A percentile compares a stretch with the other conserved stretches of the same genome.
phyloP scores from a whole-genome alignment of 2,797 vertebrate species.

The Parambassis ranga region DNA sequence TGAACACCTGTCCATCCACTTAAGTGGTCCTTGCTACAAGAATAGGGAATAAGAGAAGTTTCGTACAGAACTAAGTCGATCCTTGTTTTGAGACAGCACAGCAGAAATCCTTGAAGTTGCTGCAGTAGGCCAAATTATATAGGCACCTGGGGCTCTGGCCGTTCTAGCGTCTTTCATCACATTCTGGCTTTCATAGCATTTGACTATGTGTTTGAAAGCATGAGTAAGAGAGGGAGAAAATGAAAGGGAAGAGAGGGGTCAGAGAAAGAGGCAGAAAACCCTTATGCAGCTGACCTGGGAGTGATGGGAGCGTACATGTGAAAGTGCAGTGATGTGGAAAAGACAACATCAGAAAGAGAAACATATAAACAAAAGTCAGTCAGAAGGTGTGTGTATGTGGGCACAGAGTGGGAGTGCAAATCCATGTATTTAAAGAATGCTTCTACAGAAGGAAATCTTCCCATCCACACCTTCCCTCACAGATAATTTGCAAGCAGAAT shows the following conservation, averaged over 20 bases:
- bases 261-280: conserved; percentile 24
- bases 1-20: conserved; percentile 21
- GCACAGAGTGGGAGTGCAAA: background rate
- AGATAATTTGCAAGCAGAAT: conserved; percentile 57
- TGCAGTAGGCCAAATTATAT: conserved; percentile 34
- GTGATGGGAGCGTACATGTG: conserved; percentile 27
- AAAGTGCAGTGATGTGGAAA: conserved; percentile 63
- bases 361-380: conserved; percentile 50
- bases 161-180: conserved; percentile 53
- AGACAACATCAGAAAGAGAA: conserved; percentile 58
- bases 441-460: no score
- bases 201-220: conserved; percentile 27
- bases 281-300: conserved; percentile 56
- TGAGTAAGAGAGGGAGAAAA: background rate
- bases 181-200: conserved; percentile 14
- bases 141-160: conserved; percentile 32
- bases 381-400: conserved; percentile 19
- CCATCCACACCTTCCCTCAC: conserved; percentile 19
- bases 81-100: conserved; percentile 31
- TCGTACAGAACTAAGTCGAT: background rate
- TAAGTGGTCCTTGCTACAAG: background rate
- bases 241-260: conserved; percentile 3
- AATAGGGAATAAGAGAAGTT: background rate
- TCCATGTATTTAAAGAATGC: background rate
- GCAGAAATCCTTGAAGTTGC: conserved; percentile 35